phyloP scores from a whole-genome alignment of 2,113 vertebrate genomes.

The Ascaphus truei region DNA sequence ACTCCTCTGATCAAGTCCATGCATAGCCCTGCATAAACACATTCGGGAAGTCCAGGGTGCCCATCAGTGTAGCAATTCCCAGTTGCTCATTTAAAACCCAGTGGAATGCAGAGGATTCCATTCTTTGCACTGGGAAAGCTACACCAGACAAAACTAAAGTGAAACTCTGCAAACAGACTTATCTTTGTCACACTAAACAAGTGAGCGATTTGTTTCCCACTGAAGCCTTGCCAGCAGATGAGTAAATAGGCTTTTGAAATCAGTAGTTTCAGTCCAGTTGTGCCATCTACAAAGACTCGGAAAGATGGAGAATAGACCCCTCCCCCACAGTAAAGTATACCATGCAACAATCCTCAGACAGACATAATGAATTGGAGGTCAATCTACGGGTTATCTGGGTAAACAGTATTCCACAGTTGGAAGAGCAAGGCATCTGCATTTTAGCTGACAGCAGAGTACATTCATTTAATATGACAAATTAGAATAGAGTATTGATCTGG shows the following conservation, averaged over 20 bases:
- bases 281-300: conserved; percentile 9
- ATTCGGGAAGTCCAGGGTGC: background rate
- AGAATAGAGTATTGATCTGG: too few relatives aligned
- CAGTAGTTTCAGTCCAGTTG: background rate
- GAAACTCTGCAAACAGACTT: conserved; percentile 13
- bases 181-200: conserved; percentile 29
- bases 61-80: background rate
- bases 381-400: conserved; percentile 1
- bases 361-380: background rate
- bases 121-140: conserved; percentile 17
- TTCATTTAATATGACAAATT: background rate
- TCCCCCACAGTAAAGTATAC: background rate
- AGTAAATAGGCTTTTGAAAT: conserved; percentile 14
- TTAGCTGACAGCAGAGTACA: background rate
- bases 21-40: too few relatives aligned
- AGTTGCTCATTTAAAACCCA: conserved; percentile 19
- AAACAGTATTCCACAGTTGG: too few relatives aligned
- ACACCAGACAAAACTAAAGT: conserved; percentile 17
- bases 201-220: conserved; percentile 15
- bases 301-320: background rate
- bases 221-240: conserved; percentile 13
- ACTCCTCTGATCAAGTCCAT: too few relatives aligned
- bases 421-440: background rate
- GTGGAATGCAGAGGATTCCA: conserved; percentile 24
- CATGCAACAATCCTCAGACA: background rate